Evolutionary conservation across 2,888 invertebrate species (phyloP).

Genomic region (Leucophora obtusa): DNA sequence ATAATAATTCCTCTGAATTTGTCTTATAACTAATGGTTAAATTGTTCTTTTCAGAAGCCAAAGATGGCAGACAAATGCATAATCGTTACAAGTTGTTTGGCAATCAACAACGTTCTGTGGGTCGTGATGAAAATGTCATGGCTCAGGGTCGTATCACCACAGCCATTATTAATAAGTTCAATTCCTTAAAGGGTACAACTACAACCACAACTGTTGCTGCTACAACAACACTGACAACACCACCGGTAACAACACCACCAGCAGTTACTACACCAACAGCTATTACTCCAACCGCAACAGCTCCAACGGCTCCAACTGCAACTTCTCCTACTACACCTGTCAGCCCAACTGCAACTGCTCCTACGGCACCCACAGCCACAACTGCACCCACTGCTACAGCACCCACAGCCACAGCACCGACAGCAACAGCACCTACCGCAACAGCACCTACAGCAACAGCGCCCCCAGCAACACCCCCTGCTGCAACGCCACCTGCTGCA

Average conservation of each 20-base stretch:
- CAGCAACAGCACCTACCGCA: background rate
- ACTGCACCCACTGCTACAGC: background rate
- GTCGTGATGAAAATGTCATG: slow-evolving; percentile 61
- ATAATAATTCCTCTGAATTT: background rate
- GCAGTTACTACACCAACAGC: background rate
- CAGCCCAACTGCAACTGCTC: background rate
- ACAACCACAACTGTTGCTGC: slow-evolving; percentile 55
- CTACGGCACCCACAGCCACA: background rate
- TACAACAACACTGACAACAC: slow-evolving; percentile 11
- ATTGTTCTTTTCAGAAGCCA: slow-evolving; percentile 35
- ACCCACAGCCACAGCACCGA: slow-evolving; percentile 5
- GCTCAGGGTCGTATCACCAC: slow-evolving; percentile 68
- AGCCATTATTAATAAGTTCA: slow-evolving; percentile 67
- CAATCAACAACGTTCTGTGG: slow-evolving; percentile 49
- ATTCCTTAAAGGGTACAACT: slow-evolving; percentile 55
- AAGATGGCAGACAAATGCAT: slow-evolving; percentile 5
- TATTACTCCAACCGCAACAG: background rate
- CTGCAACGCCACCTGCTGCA: background rate
- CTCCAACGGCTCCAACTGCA: background rate
- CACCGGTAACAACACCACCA: slow-evolving; percentile 2
- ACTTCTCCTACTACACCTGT: slow-evolving; percentile 33
- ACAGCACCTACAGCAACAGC: background rate
- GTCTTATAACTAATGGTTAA: background rate
- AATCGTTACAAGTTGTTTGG: slow-evolving; percentile 43
- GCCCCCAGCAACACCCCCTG: background rate